Percentiles rank a stretch among this genome's conserved stretches.
Conservation (phyloP, 2,888 invertebrate genomes). For the Peribatodes rhomboidaria region DNA sequence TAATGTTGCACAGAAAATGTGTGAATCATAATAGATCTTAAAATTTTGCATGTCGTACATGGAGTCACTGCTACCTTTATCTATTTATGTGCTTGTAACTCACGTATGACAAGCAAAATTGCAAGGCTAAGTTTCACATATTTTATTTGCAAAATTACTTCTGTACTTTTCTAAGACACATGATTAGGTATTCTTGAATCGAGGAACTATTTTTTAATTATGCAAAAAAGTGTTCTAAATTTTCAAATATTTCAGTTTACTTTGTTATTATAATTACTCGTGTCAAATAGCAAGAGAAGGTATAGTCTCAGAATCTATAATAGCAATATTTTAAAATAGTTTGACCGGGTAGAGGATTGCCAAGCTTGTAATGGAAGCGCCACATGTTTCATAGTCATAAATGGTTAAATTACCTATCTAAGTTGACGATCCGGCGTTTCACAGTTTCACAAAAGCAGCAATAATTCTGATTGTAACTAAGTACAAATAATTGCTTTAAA, state of each 20-base stretch:
- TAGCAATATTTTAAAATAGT: constrained; percentile 4
- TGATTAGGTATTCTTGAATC: not conserved
- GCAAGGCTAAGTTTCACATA: too few species aligned
- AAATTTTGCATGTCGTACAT: too few species aligned
- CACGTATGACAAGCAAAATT: too few species aligned
- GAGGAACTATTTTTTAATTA: not conserved
- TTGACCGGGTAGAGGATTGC: not conserved
- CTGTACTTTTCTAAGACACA: too few species aligned
- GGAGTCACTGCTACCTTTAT: too few species aligned
- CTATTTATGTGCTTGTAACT: too few species aligned
- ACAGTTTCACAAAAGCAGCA: constrained; percentile 66
- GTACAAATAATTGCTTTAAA: constrained; percentile 42
- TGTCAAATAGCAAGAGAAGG: constrained; percentile 6
- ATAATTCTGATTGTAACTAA: constrained; percentile 36
- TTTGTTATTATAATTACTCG: not conserved
- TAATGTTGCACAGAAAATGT: too few species aligned
- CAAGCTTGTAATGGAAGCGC: constrained; percentile 30
- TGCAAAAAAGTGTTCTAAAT: not conserved
- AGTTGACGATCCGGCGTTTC: constrained; percentile 44
- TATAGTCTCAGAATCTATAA: not conserved
- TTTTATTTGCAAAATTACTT: too few species aligned
- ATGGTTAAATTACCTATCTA: constrained; percentile 47
- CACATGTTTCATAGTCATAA: constrained; percentile 40
- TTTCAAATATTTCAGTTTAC: not conserved
- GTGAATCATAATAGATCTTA: too few species aligned